Conservation (phyloP, 2,113 vertebrate genomes). For the Pogonocichla stellata region DNA sequence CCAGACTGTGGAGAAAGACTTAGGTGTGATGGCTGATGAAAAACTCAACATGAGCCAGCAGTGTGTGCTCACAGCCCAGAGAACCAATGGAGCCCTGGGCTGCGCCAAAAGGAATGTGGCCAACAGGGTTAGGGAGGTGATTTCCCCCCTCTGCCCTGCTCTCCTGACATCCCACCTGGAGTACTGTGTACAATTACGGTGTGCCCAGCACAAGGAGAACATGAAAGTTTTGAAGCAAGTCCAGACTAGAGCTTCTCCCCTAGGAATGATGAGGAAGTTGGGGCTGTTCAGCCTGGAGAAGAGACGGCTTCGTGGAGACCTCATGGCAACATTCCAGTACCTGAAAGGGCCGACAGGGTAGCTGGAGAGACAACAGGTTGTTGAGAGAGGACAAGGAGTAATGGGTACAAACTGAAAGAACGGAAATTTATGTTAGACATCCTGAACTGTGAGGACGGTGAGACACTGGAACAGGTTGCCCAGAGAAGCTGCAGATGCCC, state of each 20-base stretch:
- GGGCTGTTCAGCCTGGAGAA: neutral
- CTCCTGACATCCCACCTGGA: neutral
- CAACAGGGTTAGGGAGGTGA: neutral
- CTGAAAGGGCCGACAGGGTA: no score
- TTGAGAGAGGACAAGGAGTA: neutral
- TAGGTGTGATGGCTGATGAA: neutral
- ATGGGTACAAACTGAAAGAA: neutral
- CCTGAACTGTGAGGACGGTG: neutral
- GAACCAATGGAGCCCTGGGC: neutral
- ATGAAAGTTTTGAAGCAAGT: neutral
- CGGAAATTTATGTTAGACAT: no score
- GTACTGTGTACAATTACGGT: no score
- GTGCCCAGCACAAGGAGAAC: accelerated
- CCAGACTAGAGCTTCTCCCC: neutral
- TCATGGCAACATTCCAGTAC: no score
- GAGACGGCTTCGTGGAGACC: neutral
- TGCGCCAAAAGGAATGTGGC: neutral
- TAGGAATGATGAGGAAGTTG: accelerated
- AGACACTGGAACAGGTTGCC: neutral
- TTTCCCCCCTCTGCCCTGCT: neutral
- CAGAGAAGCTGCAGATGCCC: neutral
- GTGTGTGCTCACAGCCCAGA: neutral
- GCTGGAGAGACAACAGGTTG: no score
- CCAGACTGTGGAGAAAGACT: no score
- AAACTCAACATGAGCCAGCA: neutral